These are phyloP conservation scores for Erebia aethiops DNA, from an alignment of 2,888 invertebrate species.

Conservation along the genomic window DNA sequence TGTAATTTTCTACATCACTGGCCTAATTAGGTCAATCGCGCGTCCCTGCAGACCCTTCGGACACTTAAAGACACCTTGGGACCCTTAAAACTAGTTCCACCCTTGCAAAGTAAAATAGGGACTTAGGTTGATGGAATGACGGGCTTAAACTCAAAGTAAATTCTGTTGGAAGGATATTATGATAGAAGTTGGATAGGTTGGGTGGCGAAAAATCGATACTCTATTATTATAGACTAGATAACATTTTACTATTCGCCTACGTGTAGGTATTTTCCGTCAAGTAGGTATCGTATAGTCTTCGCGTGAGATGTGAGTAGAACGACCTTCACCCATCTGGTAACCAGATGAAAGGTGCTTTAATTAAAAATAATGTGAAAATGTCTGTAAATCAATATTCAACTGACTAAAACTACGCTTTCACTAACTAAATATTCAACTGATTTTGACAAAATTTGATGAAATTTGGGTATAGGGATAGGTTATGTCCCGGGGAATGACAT, in stretches of 20 bases:
- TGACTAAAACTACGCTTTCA: no score
- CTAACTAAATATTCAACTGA: no score
- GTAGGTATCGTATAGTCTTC: no score
- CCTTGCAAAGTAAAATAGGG: slow-evolving; percentile 38
- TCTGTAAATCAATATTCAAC: no score
- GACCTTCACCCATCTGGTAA: no score
- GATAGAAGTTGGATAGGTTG: slow-evolving; percentile 21
- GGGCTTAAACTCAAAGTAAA: slow-evolving; percentile 31
- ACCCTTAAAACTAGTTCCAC: slow-evolving; percentile 38
- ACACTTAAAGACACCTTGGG: slow-evolving; percentile 43
- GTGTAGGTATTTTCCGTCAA: no score
- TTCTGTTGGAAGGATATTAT: slow-evolving; percentile 25
- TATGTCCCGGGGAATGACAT: no score
- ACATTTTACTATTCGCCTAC: not conserved
- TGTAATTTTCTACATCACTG: slow-evolving; percentile 75
- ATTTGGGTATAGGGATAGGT: no score
- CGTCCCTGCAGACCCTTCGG: slow-evolving; percentile 49
- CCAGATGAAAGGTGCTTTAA: no score
- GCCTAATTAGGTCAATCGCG: slow-evolving; percentile 71
- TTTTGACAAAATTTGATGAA: no score
- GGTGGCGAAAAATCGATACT: not conserved
- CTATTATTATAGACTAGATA: not conserved
- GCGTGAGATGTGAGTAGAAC: no score
- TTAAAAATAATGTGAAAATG: no score
- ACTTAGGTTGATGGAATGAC: slow-evolving; percentile 34